These are phyloP conservation scores for Piscicola geometra DNA, from an alignment of 2,888 invertebrate genomes.

Conservation along the genomic window DNA sequence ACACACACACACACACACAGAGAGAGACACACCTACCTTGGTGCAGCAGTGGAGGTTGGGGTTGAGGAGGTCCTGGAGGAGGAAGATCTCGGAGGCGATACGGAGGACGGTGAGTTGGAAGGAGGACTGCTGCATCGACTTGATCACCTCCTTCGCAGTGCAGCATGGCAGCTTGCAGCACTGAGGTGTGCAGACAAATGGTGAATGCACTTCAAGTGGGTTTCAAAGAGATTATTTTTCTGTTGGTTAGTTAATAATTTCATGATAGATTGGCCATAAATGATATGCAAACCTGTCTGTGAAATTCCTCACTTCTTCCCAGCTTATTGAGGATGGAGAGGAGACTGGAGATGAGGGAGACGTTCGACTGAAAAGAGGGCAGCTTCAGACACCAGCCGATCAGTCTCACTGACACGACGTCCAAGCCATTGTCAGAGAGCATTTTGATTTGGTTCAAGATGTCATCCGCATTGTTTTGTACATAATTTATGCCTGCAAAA, in stretches of 20 bases:
- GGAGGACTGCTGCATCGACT: conserved; percentile 20
- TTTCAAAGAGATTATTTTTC: background rate
- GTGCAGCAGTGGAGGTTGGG: conserved; percentile 29
- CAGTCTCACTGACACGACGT: conserved; percentile 9
- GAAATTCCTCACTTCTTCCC: conserved; percentile 32
- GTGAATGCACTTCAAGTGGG: too few species aligned
- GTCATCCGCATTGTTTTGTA: conserved; percentile 10
- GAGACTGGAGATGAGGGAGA: conserved; percentile 23
- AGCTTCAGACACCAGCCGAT: conserved; percentile 25
- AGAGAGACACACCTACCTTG: conserved; percentile 20
- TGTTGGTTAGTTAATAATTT: background rate
- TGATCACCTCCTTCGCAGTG: conserved; percentile 33
- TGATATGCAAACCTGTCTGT: conserved; percentile 32
- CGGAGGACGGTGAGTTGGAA: conserved; percentile 13
- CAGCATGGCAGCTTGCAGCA: conserved; percentile 34
- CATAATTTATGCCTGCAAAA: conserved; percentile 10
- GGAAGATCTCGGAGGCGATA: conserved; percentile 34
- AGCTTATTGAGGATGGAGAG: conserved; percentile 28
- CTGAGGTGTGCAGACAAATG: background rate
- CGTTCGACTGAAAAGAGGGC: conserved; percentile 14
- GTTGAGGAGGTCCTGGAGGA: conserved; percentile 33
- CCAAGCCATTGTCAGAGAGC: conserved; percentile 18
- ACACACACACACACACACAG: background rate
- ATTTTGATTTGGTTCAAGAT: conserved; percentile 17
- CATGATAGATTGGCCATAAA: background rate